Evolutionary conservation across 2,113 vertebrate species (phyloP).

Genomic region (Halcyon senegalensis): DNA sequence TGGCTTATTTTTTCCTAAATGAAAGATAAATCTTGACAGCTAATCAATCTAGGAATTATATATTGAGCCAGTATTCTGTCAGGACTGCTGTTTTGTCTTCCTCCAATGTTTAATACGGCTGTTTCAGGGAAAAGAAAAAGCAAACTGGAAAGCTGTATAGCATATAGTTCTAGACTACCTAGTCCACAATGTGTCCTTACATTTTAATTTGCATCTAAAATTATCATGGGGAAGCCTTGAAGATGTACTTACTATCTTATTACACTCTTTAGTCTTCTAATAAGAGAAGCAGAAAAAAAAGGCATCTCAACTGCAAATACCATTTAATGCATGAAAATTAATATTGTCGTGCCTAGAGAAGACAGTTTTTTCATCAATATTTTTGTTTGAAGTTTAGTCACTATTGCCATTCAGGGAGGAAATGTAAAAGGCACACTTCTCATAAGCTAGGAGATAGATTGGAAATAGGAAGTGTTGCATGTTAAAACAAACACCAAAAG

Average conservation of each 20-base stretch:
- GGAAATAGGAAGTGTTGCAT: neutral
- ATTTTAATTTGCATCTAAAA: neutral
- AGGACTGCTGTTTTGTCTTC: constrained; percentile 1
- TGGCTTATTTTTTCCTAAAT: neutral
- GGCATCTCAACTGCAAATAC: neutral
- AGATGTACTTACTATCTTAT: neutral
- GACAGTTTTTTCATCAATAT: neutral
- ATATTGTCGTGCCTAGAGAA: neutral
- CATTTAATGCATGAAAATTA: neutral
- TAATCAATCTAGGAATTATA: constrained; percentile 24
- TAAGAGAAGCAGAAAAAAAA: neutral
- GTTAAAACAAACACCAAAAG: neutral
- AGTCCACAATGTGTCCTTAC: neutral
- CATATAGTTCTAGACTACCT: neutral
- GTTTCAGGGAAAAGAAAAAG: neutral
- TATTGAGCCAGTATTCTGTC: neutral
- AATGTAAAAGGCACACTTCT: neutral
- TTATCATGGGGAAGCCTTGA: neutral
- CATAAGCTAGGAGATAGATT: neutral
- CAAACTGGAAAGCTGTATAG: neutral
- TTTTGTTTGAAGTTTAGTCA: neutral
- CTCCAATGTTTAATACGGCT: neutral
- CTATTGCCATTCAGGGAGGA: neutral
- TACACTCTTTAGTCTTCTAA: neutral
- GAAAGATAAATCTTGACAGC: neutral